Conservation (phyloP, 2,888 invertebrate genomes). For the Xestia sexstrigata region DNA sequence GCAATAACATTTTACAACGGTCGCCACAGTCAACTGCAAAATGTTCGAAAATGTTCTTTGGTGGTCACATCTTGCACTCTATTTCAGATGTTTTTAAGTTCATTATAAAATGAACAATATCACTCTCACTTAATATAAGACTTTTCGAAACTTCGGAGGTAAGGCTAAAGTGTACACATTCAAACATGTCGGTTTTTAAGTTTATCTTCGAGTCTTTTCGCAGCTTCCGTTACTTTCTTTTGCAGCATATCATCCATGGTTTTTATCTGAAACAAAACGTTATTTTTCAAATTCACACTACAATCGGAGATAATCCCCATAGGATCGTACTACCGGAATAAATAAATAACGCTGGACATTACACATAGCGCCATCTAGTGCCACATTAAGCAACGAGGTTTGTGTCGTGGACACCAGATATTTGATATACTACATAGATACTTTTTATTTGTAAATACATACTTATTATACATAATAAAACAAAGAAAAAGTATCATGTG, state of each 20-base stretch:
- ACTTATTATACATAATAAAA: no score
- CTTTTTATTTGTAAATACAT: no score
- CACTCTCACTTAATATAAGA: no score
- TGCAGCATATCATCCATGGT: constrained; percentile 73
- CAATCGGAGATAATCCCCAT: no score
- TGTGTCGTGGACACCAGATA: no score
- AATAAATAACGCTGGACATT: no score
- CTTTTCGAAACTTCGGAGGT: neutral
- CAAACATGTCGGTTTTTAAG: constrained; percentile 64
- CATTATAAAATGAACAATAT: no score
- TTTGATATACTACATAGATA: no score
- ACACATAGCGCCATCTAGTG: no score
- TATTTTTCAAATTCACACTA: neutral
- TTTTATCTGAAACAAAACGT: constrained; percentile 75
- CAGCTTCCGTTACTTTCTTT: constrained; percentile 71
- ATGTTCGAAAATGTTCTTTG: neutral
- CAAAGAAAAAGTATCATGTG: no score
- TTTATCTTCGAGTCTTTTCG: constrained; percentile 75
- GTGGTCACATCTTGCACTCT: neutral
- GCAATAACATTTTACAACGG: neutral
- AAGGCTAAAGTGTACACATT: neutral
- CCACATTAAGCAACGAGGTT: no score
- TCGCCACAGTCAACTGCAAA: neutral
- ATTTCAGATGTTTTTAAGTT: neutral
- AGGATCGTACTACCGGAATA: no score